These are phyloP conservation scores for Rallus crepitans DNA, from an alignment of 2,797 vertebrate genomes.

Conservation along the genomic window DNA sequence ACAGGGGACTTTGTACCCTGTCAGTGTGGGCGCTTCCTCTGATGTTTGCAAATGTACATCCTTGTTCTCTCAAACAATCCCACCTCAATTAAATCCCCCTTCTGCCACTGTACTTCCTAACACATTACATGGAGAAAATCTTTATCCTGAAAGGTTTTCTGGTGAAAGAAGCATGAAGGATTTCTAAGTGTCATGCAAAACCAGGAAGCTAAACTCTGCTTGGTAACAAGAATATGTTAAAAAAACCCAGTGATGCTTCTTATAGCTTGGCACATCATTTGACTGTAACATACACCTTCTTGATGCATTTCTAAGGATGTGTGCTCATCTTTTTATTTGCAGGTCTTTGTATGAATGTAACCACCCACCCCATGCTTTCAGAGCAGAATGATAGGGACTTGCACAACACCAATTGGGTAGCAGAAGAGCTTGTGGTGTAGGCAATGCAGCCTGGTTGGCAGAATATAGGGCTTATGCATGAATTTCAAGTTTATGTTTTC, in stretches of 20 bases:
- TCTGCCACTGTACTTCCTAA: neutral
- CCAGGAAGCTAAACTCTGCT: neutral
- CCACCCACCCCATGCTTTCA: neutral
- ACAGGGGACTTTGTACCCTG: neutral
- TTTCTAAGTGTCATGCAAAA: neutral
- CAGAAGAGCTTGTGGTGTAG: neutral
- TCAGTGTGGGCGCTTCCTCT: neutral
- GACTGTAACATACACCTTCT: neutral
- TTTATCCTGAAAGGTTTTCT: neutral
- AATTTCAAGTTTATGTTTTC: neutral
- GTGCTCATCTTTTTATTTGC: neutral
- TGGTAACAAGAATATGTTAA: neutral
- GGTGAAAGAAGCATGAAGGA: neutral
- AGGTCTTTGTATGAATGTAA: neutral
- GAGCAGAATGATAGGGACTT: neutral
- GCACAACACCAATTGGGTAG: neutral
- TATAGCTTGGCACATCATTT: neutral
- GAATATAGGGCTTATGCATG: neutral
- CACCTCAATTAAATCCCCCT: neutral
- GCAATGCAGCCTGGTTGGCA: neutral
- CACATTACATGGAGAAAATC: neutral
- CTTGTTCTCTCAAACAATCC: neutral
- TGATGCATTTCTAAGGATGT: neutral
- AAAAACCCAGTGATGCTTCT: neutral
- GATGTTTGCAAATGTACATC: neutral